Evolutionary conservation across 2,113 vertebrate genomes (phyloP).

Genomic region (Osmerus eperlanus): DNA sequence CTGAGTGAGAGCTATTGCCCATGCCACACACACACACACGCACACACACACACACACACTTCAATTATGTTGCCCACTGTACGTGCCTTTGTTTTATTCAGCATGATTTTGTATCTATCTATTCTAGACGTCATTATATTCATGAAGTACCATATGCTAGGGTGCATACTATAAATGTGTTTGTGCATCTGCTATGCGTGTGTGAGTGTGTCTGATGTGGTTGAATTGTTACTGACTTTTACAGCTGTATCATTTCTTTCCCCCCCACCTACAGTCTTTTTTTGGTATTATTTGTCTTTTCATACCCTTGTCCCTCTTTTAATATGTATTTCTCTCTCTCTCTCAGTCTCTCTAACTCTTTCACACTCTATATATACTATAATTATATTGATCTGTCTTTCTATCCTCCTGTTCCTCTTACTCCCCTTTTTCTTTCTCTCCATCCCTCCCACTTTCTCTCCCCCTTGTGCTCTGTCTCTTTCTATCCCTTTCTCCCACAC

Average conservation of each 20-base stretch:
- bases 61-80: background rate
- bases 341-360: conserved; percentile 10
- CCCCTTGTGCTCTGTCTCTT: conserved; percentile 31
- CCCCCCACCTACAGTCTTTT: background rate
- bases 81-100: background rate
- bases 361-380: conserved; percentile 4
- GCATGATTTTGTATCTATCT: background rate
- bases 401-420: conserved; percentile 36
- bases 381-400: conserved; percentile 31
- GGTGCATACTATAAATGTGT: background rate
- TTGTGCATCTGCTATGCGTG: background rate
- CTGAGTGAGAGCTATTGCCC: conserved; percentile 34
- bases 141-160: background rate
- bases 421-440: conserved; percentile 48
- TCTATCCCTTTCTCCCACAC: background rate
- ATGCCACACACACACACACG: conserved; percentile 23
- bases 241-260: conserved; percentile 31
- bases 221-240: background rate
- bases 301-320: conserved; percentile 43
- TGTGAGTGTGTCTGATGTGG: conserved; percentile 2
- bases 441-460: conserved; percentile 31
- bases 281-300: conserved; percentile 37
- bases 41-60: conserved; percentile 15
- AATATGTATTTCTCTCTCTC: conserved; percentile 42
- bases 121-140: background rate